Base-by-base conservation (phyloP, 2,797 vertebrate genomes). In the Harpagifer antarcticus region DNA sequence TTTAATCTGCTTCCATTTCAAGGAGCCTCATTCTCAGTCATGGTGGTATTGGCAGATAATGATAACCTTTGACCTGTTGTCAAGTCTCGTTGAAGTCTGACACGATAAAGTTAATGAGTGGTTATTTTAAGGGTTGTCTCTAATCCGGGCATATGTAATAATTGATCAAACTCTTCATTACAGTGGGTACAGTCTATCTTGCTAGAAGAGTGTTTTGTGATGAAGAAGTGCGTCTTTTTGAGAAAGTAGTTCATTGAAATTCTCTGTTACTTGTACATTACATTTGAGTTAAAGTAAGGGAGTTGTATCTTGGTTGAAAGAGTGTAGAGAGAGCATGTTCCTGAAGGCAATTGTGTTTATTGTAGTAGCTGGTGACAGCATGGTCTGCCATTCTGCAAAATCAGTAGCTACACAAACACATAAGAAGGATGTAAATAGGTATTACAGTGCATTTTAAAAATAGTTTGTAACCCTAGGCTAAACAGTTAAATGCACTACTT, bases 321-420 rank as follows among this genome's bases (percentile, higher is more conserved):
- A 61, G 44, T 33, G 20, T 15, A 16, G 47, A 53, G 6, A 13
- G 31, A 57, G 15, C 2, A 9, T 72, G 70, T 68, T 8, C 74
- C 68, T 61, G 20, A 74, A 81, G 66, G 74, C 67, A 60, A 33
- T 57, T 57, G 72, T 56, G 45, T 71, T 86, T 81, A 62, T 72
- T 84, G 72, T 79, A 54, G 49, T 19, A 17, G 52, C 20, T 43
- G 40, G 48, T 49, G 59, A 77, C 43, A 33, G 37, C 45, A 42
- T 45, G 45, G 27, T 49, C 56, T 17, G 3, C 40, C 56, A 1
- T 12, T 56, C 27, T 63, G 42, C 23, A 23, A 55, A 17, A 73
- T 53, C 54, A 62, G 66, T 10, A 42, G 57, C 61, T 14, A 45
- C 27, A 19, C 68, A 66, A 9, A 61, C 44, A 50, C 49, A 66